A percentile compares a stretch with the other conserved stretches of the same genome.
phyloP scores from a whole-genome alignment of 2,113 vertebrate species.

The Hippocampus barbouri region DNA sequence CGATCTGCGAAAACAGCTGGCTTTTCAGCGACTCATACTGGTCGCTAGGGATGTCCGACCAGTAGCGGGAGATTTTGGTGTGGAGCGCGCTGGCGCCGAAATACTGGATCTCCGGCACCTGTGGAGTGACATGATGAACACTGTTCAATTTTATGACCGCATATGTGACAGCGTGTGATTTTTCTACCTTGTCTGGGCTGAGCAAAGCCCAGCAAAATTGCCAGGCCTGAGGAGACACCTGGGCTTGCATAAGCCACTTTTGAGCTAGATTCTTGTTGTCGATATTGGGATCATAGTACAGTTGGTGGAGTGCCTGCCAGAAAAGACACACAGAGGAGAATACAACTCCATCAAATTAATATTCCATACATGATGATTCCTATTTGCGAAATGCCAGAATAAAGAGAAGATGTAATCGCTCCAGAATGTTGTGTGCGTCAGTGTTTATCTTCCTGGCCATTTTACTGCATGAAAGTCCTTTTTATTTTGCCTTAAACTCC shows the following conservation, averaged over 20 bases:
- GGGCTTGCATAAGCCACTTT: constrained; percentile 99
- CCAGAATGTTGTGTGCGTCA: background rate
- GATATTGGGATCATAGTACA: constrained; percentile 98
- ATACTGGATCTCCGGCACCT: constrained; percentile 98
- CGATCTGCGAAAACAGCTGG: constrained; percentile 95
- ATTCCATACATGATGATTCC: too few relatives aligned
- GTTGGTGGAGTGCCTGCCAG: constrained; percentile 89
- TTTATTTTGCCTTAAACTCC: background rate
- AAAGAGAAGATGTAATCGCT: too few relatives aligned
- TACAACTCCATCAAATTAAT: background rate
- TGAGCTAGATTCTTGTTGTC: constrained; percentile 99
- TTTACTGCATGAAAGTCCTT: background rate
- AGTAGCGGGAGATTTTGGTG: constrained; percentile 98
- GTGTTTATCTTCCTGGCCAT: background rate
- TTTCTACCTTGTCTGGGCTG: constrained; percentile 84
- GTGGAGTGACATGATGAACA: background rate
- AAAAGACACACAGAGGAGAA: constrained; percentile 8
- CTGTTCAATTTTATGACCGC: background rate
- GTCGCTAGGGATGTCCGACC: constrained; percentile 94
- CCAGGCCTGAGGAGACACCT: constrained; percentile 97
- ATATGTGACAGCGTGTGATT: background rate
- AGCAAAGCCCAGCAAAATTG: constrained; percentile 97
- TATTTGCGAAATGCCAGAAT: too few relatives aligned
- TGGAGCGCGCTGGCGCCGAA: constrained; percentile 96
- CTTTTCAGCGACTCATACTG: constrained; percentile 96